Conservation (phyloP, 1,140 invertebrate species). For the Drosophila novamexicana region DNA sequence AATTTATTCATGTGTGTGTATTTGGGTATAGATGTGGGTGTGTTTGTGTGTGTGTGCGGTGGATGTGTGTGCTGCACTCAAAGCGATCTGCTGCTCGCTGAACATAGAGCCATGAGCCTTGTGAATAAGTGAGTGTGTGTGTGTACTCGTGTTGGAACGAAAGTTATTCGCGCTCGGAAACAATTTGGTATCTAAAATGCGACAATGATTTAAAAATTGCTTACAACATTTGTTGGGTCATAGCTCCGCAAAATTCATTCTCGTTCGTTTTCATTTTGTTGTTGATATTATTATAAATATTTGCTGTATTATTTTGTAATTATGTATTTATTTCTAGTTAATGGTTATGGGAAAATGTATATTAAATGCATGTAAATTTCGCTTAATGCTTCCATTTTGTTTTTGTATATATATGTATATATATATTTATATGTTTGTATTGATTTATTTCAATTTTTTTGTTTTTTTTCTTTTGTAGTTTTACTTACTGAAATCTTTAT, state of each 20-base stretch:
- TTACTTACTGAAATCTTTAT: slow-evolving; percentile 73
- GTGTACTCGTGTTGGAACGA: slow-evolving; percentile 26
- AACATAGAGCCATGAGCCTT: no score
- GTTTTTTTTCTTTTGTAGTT: not conserved
- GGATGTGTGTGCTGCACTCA: slow-evolving; percentile 8
- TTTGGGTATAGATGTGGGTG: slow-evolving; percentile 14
- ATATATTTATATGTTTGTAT: slow-evolving; percentile 58
- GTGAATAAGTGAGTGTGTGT: not conserved
- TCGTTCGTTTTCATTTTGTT: slow-evolving; percentile 44
- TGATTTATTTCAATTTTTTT: slow-evolving; percentile 40
- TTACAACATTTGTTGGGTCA: slow-evolving; percentile 52
- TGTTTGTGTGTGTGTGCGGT: slow-evolving; percentile 24
- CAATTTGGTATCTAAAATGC: slow-evolving; percentile 65
- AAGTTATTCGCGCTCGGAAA: slow-evolving; percentile 45
- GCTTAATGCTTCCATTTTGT: slow-evolving; percentile 44
- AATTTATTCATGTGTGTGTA: slow-evolving; percentile 44
- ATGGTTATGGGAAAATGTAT: slow-evolving; percentile 78
- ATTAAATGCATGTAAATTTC: slow-evolving; percentile 73
- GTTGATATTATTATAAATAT: slow-evolving; percentile 42
- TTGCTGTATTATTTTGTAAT: slow-evolving; percentile 54
- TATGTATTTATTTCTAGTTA: slow-evolving; percentile 50
- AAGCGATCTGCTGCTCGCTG: not conserved
- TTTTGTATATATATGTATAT: slow-evolving; percentile 49
- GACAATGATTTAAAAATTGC: slow-evolving; percentile 76
- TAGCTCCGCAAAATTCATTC: slow-evolving; percentile 17